Evolutionary conservation across 2,113 vertebrate genomes (phyloP), one percentile per base, ranked within the genome.

Genomic region (Formicarius rufipectus): DNA sequence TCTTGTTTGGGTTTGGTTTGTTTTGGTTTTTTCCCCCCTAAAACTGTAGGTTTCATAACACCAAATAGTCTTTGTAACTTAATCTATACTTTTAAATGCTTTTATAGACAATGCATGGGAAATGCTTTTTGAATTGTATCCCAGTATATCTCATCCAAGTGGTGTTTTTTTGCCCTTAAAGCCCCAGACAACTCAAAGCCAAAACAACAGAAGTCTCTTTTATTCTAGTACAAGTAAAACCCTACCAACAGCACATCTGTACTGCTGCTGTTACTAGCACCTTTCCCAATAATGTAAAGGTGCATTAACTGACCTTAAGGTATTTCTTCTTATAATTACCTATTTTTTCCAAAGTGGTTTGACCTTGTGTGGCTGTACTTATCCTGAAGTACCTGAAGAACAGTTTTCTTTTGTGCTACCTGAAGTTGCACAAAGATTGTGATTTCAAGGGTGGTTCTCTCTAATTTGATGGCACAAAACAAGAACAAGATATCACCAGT

Each of bases 401-500:
- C 3, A 12, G 27, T 76, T 81, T 95, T 90, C 67, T 94, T 87
- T 87, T 55, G 58, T 37, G 25, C 28, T 74, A n/a, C 52, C 31
- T 58, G 11, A 63, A 80, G 19, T 14, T 78, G 42, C 58, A 80
- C 31, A 91, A 62, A 82, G 39, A 17, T 58, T 84, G 33, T 80
- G 76, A 91, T 95, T 97, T 96, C 49, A 95, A 60, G 40, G 5
- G 3, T 74, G 69, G 16, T 67, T 63, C 67, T 73, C 74, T 80
- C 85, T 95, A 95, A 90, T 93, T 90, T 20, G 5, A 52, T 83
- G 33, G 17, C 52, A 90, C 56, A 94, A 93, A 96, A 68, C 33
- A 92, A 84, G 77, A 49, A 37, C 37, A 94, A 93, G 84, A 55
- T 95, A 95, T 87, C 90, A 97, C 89, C 78, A 93, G 84, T 91